Percentiles rank a stretch among this genome's conserved stretches.
Evolutionary conservation across 2,113 vertebrate species (phyloP).

Genomic region (Chlorodrepanis virens): DNA sequence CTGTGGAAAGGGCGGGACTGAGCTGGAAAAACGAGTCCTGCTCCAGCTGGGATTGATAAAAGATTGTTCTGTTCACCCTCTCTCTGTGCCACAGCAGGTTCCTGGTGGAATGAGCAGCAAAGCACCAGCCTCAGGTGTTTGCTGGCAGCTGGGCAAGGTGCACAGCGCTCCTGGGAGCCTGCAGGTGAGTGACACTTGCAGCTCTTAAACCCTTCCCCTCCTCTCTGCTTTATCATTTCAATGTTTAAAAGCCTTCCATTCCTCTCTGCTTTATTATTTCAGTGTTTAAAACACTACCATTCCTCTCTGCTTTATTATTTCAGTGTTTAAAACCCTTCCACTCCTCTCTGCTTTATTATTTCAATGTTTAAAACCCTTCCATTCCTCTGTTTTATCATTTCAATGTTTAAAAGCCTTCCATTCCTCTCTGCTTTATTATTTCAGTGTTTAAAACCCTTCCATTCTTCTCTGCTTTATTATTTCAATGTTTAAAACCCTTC

Average conservation of each 20-base stretch:
- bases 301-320: no score
- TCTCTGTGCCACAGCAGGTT: background rate
- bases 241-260: background rate
- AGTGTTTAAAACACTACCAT: accelerated
- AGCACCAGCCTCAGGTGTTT: accelerated
- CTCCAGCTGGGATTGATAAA: background rate
- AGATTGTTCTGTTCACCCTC: background rate
- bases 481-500: background rate
- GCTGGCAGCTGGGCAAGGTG: background rate
- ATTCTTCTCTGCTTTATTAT: background rate
- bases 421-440: background rate
- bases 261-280: background rate
- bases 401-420: accelerated
- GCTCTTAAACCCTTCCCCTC: accelerated
- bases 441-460: background rate
- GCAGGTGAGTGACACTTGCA: background rate
- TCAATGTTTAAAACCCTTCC: no score
- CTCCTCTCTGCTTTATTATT: background rate
- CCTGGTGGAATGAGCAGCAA: background rate
- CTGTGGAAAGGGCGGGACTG: background rate
- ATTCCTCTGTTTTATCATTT: no score
- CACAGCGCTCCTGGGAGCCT: accelerated
- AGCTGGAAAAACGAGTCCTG: conserved; percentile 52
- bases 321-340: background rate
- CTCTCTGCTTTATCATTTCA: background rate